Conservation (phyloP, 92 coral and sea anemone genomes). For the Paragorgia papillata region DNA sequence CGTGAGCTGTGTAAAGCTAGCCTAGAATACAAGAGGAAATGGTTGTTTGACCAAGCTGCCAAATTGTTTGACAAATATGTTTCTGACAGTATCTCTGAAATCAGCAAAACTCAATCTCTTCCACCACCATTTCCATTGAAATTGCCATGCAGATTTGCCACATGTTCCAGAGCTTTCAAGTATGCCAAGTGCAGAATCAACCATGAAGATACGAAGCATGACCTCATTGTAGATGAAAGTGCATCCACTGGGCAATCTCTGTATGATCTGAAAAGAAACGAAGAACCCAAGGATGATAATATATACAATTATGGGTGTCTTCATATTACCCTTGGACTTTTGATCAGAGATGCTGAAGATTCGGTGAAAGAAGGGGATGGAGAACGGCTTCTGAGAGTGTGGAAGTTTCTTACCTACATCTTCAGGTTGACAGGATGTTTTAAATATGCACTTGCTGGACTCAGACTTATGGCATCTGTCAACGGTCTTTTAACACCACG, state of each 20-base stretch:
- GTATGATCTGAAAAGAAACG: background rate
- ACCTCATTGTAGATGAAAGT: slow-evolving; percentile 24
- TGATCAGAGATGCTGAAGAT: slow-evolving; percentile 65
- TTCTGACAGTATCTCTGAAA: slow-evolving; percentile 37
- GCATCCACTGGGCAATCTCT: background rate
- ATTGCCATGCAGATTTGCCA: slow-evolving; percentile 17
- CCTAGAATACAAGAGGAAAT: slow-evolving; percentile 30
- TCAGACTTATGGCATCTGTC: slow-evolving; percentile 50
- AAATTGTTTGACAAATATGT: slow-evolving; percentile 50
- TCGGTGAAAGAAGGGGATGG: slow-evolving; percentile 64
- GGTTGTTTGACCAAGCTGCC: slow-evolving; percentile 36
- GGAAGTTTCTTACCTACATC: slow-evolving; percentile 61
- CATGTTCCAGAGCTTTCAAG: slow-evolving; percentile 31
- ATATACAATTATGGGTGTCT: slow-evolving; percentile 66
- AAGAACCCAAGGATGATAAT: slow-evolving; percentile 37
- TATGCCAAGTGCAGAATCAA: slow-evolving; percentile 52
- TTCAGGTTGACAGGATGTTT: slow-evolving; percentile 41
- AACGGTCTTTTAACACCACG: slow-evolving; percentile 52
- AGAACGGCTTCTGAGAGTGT: slow-evolving; percentile 56
- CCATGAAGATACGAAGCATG: slow-evolving; percentile 35
- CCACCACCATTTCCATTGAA: slow-evolving; percentile 26
- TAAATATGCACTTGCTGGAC: slow-evolving; percentile 66
- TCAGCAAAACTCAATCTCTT: slow-evolving; percentile 6
- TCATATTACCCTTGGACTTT: slow-evolving; percentile 56
- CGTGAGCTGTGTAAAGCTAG: slow-evolving; percentile 9